Evolutionary conservation across 2,113 vertebrate species (phyloP), one percentile per base, ranked within the genome.

Genomic region (Suncus etruscus): DNA sequence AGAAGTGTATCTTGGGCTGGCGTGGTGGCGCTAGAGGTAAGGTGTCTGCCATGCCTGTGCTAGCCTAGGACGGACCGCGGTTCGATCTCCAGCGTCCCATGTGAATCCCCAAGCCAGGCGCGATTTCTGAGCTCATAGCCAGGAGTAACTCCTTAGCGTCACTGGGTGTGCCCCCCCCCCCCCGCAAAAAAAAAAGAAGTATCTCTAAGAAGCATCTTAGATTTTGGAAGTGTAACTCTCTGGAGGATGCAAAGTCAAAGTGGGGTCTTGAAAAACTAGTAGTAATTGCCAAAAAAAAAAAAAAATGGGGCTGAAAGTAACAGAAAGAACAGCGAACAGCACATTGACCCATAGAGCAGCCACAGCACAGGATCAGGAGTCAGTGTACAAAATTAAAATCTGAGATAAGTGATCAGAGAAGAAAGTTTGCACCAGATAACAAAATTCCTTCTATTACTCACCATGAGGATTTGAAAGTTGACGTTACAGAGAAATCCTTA

Each of bases 331-430:
- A 85, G 9, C 16, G 68, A 68, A 50, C 2, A 85, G 9, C 16
- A 8, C n/a, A 1, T 6, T 8, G 7, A 10, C 6, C 9, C 18
- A 10, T 39, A 27, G 0, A 75, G 12, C 32, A 79, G 18, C 24
- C 72, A 15, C 9, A 27, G 31, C 31, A 48, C 3, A 12, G 6
- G 8, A 16, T 39, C 24, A 4, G 31, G 29, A 50, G 14, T 51
- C 3, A 1, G 2, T 1, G 15, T 61, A 3, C n/a, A n/a, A n/a
- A n/a, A n/a, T n/a, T 32, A 24, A 66, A 1, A 0, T 24, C 10
- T 69, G 31, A 89, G 20, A 66, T 61, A 61, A 10, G 18, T 61
- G 58, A 20, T 20, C 58, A 61, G 58, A 61, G 58, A 22, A 22
- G 15, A 61, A 61, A 2, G 15, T 20, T 5, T 61, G 58, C 58